A percentile compares a stretch with the other conserved stretches of the same genome.
These are phyloP conservation scores for Lepidotrigona ventralis DNA, from an alignment of 1,140 invertebrate genomes.

Conservation along the genomic window DNA sequence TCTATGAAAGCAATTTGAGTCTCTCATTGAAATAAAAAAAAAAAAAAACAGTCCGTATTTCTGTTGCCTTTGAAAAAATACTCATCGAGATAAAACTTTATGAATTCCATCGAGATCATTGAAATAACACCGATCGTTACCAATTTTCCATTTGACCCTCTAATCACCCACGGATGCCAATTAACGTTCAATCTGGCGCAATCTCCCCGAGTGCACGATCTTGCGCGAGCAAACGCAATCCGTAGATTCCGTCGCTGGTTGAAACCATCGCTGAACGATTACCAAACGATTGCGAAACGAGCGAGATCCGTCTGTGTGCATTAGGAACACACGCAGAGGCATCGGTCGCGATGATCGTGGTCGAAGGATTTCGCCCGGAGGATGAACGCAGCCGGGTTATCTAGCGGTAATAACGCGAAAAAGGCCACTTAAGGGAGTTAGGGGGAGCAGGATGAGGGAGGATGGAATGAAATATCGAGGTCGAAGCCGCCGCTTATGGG, in stretches of 20 bases:
- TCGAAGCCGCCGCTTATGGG: slow-evolving; percentile 60
- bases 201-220: neutral
- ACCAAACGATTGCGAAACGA: neutral
- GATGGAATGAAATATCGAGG: slow-evolving; percentile 63
- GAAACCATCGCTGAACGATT: too few species aligned
- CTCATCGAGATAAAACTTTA: too few species aligned
- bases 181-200: neutral
- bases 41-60: too few species aligned
- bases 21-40: neutral
- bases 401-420: slow-evolving; percentile 65
- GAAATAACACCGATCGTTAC: neutral
- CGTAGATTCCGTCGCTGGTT: neutral
- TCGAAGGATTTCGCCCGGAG: slow-evolving; percentile 49
- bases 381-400: slow-evolving; percentile 63
- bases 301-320: slow-evolving; percentile 26
- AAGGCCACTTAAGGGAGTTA: slow-evolving; percentile 60
- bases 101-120: neutral
- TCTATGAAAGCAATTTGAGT: neutral
- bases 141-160: neutral
- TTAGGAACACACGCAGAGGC: slow-evolving; percentile 38
- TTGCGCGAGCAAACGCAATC: neutral
- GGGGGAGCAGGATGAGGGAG: neutral
- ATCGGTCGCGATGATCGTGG: slow-evolving; percentile 61
- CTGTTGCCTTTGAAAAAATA: neutral
- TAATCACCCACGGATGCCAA: neutral